Base-by-base conservation (phyloP, 2,113 vertebrate genomes). In the Pagrus major region DNA sequence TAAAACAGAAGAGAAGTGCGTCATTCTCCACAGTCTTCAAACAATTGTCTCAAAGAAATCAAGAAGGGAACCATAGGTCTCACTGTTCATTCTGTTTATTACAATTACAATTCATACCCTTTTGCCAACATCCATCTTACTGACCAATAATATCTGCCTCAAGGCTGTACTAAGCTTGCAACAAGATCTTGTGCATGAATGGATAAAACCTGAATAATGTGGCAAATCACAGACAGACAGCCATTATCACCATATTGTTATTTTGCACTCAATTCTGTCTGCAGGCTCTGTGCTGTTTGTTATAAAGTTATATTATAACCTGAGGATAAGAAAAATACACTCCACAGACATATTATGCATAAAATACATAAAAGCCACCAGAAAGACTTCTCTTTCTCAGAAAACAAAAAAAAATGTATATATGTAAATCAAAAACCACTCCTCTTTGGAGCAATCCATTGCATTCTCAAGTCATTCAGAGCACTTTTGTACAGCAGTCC, bases 291-390 rank as follows among this genome's bases (percentile, higher is more conserved):
- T 71, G 79, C 71, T 86, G 89, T 91, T 89, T 89, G 71, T 88
- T 85, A 83, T 83, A 52, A 88, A 87, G 71, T 88, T 88, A 86
- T 78, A 88, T 89, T 91, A 86, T 78, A 88, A 91, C 84, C 84
- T 70, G 63, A 70, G 76, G 79, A 78, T 76, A 81, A 66, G 37
- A 76, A 80, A 87, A 82, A 78, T 68, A 90, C 61, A 87, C 72
- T 49, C 63, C 41, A 73, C 61, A 75, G 46, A 79, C 55, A 68
- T 58, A 69, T 78, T 87, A 71, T 78, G 54, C 41, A 81, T 77
- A 65, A 83, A 88, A 87, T 60, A 67, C 59, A 86, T 76, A 76
- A 83, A 80, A 79, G 59, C 41, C 54, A 84, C 44, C 33, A 42
- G 21, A 59, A 59, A 73, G 12, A 31, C 37, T 16, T 41, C 37